Base-by-base conservation (phyloP, 2,888 invertebrate genomes). In the Erebia epiphron region DNA sequence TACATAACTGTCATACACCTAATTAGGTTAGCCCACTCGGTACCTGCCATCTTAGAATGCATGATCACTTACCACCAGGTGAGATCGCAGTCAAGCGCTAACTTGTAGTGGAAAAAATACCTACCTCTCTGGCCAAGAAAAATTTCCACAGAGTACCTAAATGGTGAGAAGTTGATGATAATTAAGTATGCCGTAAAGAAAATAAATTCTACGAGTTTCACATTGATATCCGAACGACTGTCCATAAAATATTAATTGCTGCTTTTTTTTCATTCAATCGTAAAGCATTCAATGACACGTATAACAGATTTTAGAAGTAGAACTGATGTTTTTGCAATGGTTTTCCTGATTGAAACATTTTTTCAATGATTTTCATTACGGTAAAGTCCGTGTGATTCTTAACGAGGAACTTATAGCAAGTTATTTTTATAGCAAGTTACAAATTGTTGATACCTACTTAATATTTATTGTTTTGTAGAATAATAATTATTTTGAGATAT, bases 151-250 rank as follows among this genome's bases (percentile, higher is more conserved):
- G 71, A 75, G 72, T 71, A 80, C 9, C 10, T 81, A 81, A 82
- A 80, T 77, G 76, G 50, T 79, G 75, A 80, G 80, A 80, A 75
- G 70, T 73, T 75, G 80, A 83, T 84, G 82, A 84, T 85, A 82
- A 84, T 84, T 78, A 56, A 26, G 21, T 14, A 82, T 80, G 80
- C 81, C 82, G 82, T 83, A 85, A 87, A 86, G 80, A 81, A 80
- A 82, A 85, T 86, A 80, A 85, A 85, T 86, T 83, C 78, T 79
- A 80, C 73, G 76, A 81, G 78, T 86, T 90, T 85, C 86, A 91
- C 91, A 91, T 92, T 89, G 84, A 92, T 90, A 90, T 88, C 85
- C 75, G 67, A 78, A 79, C 83, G 82, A 79, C 69, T 76, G 77
- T 79, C 83, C 82, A 90, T 92, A 26, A 26, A 26, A 26, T 26